These are phyloP conservation scores for Onchidella celtica DNA, from an alignment of 2,888 invertebrate genomes.

Conservation along the genomic window DNA sequence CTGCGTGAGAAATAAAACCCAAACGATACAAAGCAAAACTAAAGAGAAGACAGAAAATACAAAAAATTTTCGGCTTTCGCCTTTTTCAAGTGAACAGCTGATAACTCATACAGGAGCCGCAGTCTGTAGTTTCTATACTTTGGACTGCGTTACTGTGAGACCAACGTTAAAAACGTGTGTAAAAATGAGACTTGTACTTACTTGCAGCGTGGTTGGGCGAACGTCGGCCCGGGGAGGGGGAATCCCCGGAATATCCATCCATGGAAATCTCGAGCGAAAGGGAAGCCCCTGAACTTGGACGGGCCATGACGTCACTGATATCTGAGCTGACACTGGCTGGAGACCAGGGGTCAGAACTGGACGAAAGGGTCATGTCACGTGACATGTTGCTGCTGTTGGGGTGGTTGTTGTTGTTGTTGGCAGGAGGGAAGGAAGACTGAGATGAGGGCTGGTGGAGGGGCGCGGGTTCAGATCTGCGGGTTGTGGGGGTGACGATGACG, in stretches of 20 bases:
- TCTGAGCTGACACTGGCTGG: background rate
- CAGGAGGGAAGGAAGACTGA: background rate
- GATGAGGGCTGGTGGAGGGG: background rate
- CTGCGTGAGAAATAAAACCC: too few relatives aligned
- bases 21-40: too few relatives aligned
- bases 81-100: too few relatives aligned
- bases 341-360: background rate
- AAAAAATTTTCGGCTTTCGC: too few relatives aligned
- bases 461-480: background rate
- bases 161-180: background rate
- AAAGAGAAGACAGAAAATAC: too few relatives aligned
- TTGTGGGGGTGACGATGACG: background rate
- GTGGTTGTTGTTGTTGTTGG: background rate
- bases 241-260: background rate
- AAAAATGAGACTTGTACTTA: constrained; percentile 16
- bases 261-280: background rate
- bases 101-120: too few relatives aligned
- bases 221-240: background rate
- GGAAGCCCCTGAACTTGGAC: background rate
- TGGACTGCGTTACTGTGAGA: too few relatives aligned
- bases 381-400: background rate
- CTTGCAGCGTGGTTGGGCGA: constrained; percentile 13
- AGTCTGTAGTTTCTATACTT: too few relatives aligned
- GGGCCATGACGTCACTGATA: background rate
- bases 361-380: too few relatives aligned